Conservation (phyloP, 2,888 invertebrate genomes). For the Phortica magna region DNA sequence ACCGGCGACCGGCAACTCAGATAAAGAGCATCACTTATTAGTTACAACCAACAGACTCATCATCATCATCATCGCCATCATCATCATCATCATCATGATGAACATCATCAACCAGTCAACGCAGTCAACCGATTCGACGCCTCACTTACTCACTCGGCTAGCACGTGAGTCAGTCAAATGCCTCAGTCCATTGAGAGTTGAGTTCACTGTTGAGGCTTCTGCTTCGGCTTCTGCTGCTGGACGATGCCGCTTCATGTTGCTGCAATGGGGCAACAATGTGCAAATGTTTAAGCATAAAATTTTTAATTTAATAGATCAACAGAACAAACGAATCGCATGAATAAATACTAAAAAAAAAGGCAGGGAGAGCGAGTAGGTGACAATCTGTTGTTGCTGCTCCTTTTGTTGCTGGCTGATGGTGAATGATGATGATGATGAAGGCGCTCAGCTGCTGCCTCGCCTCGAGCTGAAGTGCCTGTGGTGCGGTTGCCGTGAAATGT, state of each 20-base stretch:
- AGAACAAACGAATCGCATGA: conserved; percentile 75
- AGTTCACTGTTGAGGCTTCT: neutral
- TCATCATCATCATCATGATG: neutral
- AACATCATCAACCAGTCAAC: neutral
- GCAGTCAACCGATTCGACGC: neutral
- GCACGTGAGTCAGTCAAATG: neutral
- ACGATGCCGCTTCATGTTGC: too few species aligned
- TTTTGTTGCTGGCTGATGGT: too few species aligned
- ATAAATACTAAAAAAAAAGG: conserved; percentile 42
- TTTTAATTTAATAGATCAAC: conserved; percentile 76
- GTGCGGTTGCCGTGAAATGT: too few species aligned
- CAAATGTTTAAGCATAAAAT: conserved; percentile 73
- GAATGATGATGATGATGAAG: too few species aligned
- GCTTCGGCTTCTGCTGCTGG: too few species aligned
- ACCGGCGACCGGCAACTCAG: conserved; percentile 1
- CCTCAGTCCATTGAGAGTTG: neutral
- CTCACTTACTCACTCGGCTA: neutral
- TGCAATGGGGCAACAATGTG: conserved; percentile 23
- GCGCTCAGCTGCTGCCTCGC: too few species aligned
- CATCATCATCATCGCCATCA: conserved; percentile 7
- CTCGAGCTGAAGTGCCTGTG: too few species aligned
- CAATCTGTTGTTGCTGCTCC: neutral
- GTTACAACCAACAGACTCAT: conserved; percentile 20
- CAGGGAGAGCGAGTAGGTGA: neutral
- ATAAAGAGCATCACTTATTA: conserved; percentile 22